Percentiles rank a stretch among this genome's conserved stretches.
These are phyloP conservation scores for Drosophila sordidula DNA, from an alignment of 2,888 invertebrate genomes.

Conservation along the genomic window DNA sequence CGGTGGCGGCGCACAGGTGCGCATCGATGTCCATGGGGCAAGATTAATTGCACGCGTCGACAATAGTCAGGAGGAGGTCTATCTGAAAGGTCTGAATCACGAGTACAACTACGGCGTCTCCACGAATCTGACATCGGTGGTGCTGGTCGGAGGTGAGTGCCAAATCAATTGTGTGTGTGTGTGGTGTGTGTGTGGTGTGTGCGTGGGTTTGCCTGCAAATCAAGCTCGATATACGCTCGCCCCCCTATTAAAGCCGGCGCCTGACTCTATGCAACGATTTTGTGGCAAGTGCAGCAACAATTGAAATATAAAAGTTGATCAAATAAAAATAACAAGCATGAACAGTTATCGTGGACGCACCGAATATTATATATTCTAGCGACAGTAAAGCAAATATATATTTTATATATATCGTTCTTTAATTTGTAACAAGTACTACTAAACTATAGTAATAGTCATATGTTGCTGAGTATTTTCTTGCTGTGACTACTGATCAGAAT, in stretches of 20 bases:
- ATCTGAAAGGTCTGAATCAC: slow-evolving; percentile 92
- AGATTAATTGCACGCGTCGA: slow-evolving; percentile 94
- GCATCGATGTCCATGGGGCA: slow-evolving; percentile 94
- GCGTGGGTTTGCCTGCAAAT: slow-evolving; percentile 10
- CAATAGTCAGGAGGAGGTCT: slow-evolving; percentile 92
- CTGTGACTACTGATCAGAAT: too few species aligned
- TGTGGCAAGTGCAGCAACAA: slow-evolving; percentile 46
- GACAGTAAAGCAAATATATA: neutral
- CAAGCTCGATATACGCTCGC: slow-evolving; percentile 4
- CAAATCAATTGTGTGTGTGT: slow-evolving; percentile 66
- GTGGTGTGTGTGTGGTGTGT: slow-evolving; percentile 5
- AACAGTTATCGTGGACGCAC: neutral
- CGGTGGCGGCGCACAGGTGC: slow-evolving; percentile 86
- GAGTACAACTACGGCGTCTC: slow-evolving; percentile 94
- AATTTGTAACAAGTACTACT: too few species aligned
- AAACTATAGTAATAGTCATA: too few species aligned
- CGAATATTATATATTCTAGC: neutral
- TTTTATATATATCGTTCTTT: too few species aligned
- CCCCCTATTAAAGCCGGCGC: slow-evolving; percentile 53
- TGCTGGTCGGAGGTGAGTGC: slow-evolving; percentile 92
- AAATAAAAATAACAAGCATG: slow-evolving; percentile 2
- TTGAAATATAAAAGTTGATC: slow-evolving; percentile 4
- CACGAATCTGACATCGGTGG: slow-evolving; percentile 94
- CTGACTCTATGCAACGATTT: slow-evolving; percentile 27
- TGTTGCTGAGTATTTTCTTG: too few species aligned